phyloP scores from a whole-genome alignment of 2,113 vertebrate genomes.

The Tricholaema leucomelas region DNA sequence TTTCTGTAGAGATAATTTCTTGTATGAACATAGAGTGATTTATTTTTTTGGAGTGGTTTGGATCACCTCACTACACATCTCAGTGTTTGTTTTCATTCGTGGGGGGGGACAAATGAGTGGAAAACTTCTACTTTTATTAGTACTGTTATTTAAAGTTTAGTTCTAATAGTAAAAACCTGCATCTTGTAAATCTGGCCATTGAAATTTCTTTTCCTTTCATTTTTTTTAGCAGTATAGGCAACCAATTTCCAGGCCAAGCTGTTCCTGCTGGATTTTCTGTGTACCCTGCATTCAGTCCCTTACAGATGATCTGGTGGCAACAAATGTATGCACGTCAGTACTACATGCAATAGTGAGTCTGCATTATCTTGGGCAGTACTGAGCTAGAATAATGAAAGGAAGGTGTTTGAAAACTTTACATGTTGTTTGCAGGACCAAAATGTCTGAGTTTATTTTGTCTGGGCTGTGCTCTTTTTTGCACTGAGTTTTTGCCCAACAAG shows the following conservation, averaged over 20 bases:
- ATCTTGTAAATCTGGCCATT: neutral
- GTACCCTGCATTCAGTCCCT: constrained; percentile 85
- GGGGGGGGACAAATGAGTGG: neutral
- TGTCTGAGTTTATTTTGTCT: neutral
- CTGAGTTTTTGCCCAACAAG: neutral
- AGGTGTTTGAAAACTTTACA: neutral
- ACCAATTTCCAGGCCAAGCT: constrained; percentile 74
- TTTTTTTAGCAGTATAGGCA: constrained; percentile 73
- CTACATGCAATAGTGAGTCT: constrained; percentile 97
- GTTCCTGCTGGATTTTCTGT: constrained; percentile 72
- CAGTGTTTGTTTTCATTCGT: neutral
- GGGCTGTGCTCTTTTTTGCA: neutral
- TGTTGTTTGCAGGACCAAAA: neutral
- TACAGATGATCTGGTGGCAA: constrained; percentile 95
- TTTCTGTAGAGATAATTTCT: neutral
- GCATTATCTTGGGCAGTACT: neutral
- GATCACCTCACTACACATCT: neutral
- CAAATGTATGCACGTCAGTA: constrained; percentile 96
- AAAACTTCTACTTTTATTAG: neutral
- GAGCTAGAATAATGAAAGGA: neutral
- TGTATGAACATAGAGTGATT: neutral
- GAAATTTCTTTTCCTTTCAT: neutral
- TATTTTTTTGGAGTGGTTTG: neutral
- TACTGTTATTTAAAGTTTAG: neutral
- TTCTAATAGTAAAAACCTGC: too few relatives aligned